Conservation (phyloP, 2,113 vertebrate genomes). For the Phainopepla nitens region DNA sequence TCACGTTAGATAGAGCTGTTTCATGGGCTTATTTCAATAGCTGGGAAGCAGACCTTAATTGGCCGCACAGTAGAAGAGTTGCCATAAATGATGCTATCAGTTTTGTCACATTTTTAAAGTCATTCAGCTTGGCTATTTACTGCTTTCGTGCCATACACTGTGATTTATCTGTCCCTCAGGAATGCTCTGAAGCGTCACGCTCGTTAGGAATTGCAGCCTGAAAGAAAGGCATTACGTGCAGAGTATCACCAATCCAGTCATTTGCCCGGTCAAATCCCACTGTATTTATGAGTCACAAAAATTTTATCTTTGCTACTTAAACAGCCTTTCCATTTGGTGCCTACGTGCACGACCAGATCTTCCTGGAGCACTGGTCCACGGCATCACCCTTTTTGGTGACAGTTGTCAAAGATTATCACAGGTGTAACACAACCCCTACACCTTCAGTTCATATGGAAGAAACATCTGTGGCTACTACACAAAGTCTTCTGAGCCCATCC, state of each 20-base stretch:
- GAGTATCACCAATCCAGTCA: background rate
- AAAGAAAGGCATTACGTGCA: background rate
- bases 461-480: background rate
- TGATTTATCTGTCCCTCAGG: background rate
- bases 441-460: background rate
- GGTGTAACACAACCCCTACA: background rate
- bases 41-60: background rate
- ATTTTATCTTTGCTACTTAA: background rate
- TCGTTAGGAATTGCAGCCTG: background rate
- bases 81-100: background rate
- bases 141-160: background rate
- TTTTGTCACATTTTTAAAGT: background rate
- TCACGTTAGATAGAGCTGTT: background rate
- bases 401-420: background rate
- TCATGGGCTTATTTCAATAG: background rate
- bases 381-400: background rate
- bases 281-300: background rate
- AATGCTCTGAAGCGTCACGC: background rate
- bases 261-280: background rate
- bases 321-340: background rate
- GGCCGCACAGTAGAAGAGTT: background rate
- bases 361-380: background rate
- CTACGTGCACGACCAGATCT: background rate
- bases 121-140: background rate
- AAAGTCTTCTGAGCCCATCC: background rate